Conservation (phyloP, 2,888 invertebrate genomes). For the Pachymerium ferrugineum region DNA sequence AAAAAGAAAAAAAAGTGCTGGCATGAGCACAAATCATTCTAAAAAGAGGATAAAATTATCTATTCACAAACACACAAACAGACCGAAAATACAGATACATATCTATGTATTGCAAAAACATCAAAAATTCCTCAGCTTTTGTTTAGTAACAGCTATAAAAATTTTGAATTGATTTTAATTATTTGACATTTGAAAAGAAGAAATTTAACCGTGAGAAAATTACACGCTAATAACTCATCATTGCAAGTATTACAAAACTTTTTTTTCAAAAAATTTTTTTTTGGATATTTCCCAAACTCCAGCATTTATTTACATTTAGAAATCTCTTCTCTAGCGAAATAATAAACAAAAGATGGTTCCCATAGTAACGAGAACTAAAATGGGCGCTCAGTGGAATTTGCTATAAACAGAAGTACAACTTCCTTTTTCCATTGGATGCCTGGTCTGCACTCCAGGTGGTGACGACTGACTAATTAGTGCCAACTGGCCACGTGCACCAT, state of each 20-base stretch:
- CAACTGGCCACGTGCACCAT: slow-evolving; percentile 27
- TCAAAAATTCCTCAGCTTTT: too few relatives aligned
- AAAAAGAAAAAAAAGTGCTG: neutral
- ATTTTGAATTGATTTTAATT: neutral
- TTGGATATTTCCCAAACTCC: neutral
- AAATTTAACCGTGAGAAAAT: neutral
- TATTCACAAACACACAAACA: neutral
- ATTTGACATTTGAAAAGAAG: neutral
- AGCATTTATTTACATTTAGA: neutral
- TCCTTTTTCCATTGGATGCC: slow-evolving; percentile 25
- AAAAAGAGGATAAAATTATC: neutral
- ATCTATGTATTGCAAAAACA: neutral
- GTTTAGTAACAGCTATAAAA: too few relatives aligned
- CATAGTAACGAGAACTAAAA: neutral
- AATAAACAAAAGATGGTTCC: slow-evolving; percentile 24
- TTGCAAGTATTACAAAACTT: neutral
- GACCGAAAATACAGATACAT: neutral
- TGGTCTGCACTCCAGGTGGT: slow-evolving; percentile 19
- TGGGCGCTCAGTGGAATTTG: slow-evolving; percentile 27
- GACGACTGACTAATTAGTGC: slow-evolving; percentile 27
- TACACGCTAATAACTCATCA: neutral
- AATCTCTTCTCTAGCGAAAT: slow-evolving; percentile 13
- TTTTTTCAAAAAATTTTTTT: neutral
- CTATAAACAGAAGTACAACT: slow-evolving; percentile 25
- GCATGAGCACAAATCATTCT: too few relatives aligned